Evolutionary conservation across 2,113 vertebrate genomes (phyloP).

Genomic region (Phoenicopterus ruber): DNA sequence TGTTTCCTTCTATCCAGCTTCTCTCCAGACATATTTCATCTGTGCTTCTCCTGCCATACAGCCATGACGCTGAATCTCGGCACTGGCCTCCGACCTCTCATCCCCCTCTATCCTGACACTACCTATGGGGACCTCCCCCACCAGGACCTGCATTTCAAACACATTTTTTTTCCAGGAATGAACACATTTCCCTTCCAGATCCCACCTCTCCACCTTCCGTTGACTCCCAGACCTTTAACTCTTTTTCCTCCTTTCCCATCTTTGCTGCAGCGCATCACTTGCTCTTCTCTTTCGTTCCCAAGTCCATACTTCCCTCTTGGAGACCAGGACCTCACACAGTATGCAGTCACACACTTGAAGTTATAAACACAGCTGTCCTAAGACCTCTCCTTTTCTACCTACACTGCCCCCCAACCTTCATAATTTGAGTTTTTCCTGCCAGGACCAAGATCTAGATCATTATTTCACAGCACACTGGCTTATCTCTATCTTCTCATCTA

Average conservation of each 20-base stretch:
- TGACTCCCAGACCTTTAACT: neutral
- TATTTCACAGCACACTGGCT: neutral
- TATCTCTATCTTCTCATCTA: neutral
- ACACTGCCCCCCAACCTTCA: neutral
- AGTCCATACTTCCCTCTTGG: neutral
- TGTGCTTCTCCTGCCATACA: neutral
- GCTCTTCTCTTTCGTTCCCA: neutral
- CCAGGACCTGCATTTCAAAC: neutral
- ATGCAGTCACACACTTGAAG: neutral
- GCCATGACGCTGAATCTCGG: accelerated
- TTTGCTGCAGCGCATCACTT: neutral
- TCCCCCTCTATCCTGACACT: neutral
- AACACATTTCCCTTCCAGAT: neutral
- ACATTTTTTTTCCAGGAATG: neutral
- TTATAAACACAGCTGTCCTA: neutral
- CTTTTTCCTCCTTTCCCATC: neutral
- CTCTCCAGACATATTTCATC: neutral
- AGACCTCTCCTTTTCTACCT: neutral
- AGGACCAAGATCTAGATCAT: neutral
- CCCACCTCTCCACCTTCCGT: accelerated
- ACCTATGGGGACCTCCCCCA: neutral
- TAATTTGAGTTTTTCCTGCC: neutral
- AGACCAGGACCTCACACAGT: neutral
- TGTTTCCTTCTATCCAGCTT: neutral
- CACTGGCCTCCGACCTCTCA: neutral